Evolutionary conservation across 2,113 vertebrate species (phyloP).

Genomic region (Clarias batrachus): DNA sequence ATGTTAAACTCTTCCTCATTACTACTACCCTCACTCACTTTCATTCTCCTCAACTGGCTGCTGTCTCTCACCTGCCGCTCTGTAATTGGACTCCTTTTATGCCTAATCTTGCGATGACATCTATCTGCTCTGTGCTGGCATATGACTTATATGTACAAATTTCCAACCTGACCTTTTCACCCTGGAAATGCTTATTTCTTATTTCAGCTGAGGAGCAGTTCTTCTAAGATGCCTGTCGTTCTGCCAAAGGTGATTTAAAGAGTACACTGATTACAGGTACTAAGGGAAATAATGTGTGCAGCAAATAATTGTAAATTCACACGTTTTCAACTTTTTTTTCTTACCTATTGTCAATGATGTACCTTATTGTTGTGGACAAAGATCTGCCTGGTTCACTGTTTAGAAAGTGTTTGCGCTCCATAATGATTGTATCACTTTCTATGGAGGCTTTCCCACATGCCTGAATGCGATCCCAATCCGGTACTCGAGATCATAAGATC

Average conservation of each 20-base stretch:
- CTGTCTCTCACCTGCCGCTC: conserved; percentile 16
- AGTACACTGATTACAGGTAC: not conserved
- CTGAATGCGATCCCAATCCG: too few relatives aligned
- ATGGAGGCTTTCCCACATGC: too few relatives aligned
- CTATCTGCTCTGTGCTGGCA: not conserved
- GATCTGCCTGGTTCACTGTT: not conserved
- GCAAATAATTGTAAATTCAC: not conserved
- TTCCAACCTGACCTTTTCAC: not conserved
- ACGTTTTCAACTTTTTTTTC: not conserved
- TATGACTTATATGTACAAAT: not conserved
- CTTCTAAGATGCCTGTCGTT: not conserved
- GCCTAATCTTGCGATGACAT: not conserved
- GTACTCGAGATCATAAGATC: too few relatives aligned
- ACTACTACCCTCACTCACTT: not conserved
- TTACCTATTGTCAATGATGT: not conserved
- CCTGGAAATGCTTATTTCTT: not conserved
- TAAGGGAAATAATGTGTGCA: not conserved
- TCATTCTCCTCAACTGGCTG: not conserved
- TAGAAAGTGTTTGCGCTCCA: not conserved
- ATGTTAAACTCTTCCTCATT: not conserved
- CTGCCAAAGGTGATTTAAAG: not conserved
- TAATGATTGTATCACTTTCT: not conserved
- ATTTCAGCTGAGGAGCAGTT: not conserved
- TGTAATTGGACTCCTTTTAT: conserved; percentile 9
- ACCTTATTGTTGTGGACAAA: not conserved